Percentiles rank a stretch among this genome's conserved stretches.
Conservation (phyloP, 2,888 invertebrate species). For the Ornithoptera alexandrae region DNA sequence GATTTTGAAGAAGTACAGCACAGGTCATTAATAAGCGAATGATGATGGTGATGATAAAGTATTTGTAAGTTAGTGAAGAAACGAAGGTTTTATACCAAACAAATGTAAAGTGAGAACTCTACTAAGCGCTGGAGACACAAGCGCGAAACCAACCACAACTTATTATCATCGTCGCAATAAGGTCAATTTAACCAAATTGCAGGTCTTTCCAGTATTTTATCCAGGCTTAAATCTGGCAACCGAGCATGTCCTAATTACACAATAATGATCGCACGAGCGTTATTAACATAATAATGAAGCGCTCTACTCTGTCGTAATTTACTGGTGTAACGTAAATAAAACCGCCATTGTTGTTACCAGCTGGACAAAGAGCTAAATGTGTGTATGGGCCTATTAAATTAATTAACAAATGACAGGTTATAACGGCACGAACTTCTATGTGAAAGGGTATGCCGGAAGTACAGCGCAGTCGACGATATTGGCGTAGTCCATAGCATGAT, state of each 20-base stretch:
- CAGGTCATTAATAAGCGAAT: too few species aligned
- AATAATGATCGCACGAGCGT: conserved; percentile 15
- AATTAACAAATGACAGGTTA: not conserved
- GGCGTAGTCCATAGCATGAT: too few species aligned
- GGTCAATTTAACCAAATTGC: conserved; percentile 16
- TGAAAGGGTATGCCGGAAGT: not conserved
- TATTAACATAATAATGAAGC: conserved; percentile 25
- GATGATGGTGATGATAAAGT: too few species aligned
- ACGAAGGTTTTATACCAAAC: too few species aligned
- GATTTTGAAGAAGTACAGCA: too few species aligned
- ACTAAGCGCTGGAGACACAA: too few species aligned
- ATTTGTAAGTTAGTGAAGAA: too few species aligned
- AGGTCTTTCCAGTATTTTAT: conserved; percentile 20
- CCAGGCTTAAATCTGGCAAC: conserved; percentile 24
- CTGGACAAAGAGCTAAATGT: not conserved
- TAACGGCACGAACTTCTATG: not conserved
- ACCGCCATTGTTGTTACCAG: not conserved
- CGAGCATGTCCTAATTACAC: conserved; percentile 22
- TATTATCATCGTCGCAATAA: conserved; percentile 13
- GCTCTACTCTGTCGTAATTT: conserved; percentile 17
- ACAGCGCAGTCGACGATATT: not conserved
- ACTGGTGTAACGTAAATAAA: conserved; percentile 22
- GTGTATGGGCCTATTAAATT: not conserved
- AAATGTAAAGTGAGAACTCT: too few species aligned
- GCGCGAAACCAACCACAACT: not conserved